phyloP scores from a whole-genome alignment of 2,113 vertebrate species.

The Entelurus aequoreus region DNA sequence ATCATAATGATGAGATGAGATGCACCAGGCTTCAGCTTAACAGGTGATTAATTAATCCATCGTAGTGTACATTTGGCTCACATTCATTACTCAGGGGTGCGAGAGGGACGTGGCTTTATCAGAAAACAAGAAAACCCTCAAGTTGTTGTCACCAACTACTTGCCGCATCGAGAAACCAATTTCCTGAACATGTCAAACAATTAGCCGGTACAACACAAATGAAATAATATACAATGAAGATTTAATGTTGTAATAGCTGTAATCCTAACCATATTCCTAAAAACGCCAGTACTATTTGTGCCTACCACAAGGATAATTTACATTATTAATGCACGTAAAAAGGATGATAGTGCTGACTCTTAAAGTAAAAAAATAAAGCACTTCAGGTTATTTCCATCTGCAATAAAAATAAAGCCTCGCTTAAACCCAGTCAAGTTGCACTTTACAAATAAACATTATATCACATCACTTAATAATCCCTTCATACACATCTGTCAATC shows the following conservation, averaged over 20 bases:
- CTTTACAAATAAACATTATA: conserved; percentile 35
- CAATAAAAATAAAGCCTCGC: conserved; percentile 32
- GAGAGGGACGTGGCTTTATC: conserved; percentile 8
- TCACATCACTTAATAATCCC: conserved; percentile 55
- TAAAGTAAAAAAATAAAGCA: conserved; percentile 24
- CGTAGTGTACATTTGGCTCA: conserved; percentile 15
- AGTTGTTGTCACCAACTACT: conserved; percentile 11
- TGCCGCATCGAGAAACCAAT: conserved; percentile 18
- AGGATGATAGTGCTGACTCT: conserved; percentile 21
- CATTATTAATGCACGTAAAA: no score
- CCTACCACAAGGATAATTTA: no score
- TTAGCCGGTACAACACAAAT: background rate
- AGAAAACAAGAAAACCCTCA: background rate
- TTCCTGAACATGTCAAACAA: conserved; percentile 3
- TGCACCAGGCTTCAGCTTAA: conserved; percentile 7
- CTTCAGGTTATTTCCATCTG: conserved; percentile 17
- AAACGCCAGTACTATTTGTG: no score
- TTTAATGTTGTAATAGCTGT: background rate
- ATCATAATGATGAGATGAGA: conserved; percentile 8
- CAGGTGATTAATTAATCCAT: conserved; percentile 16
- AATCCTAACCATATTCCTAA: background rate
- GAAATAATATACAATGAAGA: background rate
- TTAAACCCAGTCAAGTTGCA: conserved; percentile 6
- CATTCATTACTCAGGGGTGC: conserved; percentile 9
- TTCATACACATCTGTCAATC: conserved; percentile 54